A percentile compares a stretch with the other conserved stretches of the same genome.
These are phyloP conservation scores for Dipodomys merriami DNA, from an alignment of 2,113 vertebrate genomes.

Conservation along the genomic window DNA sequence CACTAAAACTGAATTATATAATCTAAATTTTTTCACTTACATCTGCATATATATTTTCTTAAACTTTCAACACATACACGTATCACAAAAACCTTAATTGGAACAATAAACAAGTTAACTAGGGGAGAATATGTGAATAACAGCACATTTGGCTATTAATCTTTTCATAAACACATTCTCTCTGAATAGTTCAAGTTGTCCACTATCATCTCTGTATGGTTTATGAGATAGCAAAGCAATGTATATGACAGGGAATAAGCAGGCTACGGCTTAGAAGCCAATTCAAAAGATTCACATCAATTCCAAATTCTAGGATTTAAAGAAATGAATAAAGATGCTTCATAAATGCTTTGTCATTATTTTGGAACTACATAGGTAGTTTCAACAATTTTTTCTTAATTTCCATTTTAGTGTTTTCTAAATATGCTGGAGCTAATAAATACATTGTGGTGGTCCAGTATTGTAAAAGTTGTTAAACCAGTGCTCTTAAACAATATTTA, in stretches of 20 bases:
- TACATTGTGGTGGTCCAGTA: conserved; percentile 66
- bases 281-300: not conserved
- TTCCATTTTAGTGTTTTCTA: conserved; percentile 77
- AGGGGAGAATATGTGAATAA: not conserved
- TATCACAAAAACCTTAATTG: not conserved
- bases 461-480: conserved; percentile 78
- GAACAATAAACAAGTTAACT: not conserved
- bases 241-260: not conserved
- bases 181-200: conserved; percentile 34
- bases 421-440: conserved; percentile 74
- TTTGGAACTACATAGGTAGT: conserved; percentile 44
- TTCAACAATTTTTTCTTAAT: conserved; percentile 61
- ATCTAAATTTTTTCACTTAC: not conserved
- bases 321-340: conserved; percentile 51
- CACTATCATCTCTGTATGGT: conserved; percentile 45
- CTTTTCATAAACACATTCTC: not conserved
- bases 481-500: conserved; percentile 84
- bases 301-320: not conserved
- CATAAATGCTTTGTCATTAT: conserved; percentile 36
- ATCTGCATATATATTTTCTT: not conserved
- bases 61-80: not conserved
- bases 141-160: not conserved
- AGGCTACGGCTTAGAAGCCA: not conserved
- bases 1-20: not conserved
- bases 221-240: conserved; percentile 34